Evolutionary conservation across 2,888 invertebrate species (phyloP).

Genomic region (Galeruca laticollis): DNA sequence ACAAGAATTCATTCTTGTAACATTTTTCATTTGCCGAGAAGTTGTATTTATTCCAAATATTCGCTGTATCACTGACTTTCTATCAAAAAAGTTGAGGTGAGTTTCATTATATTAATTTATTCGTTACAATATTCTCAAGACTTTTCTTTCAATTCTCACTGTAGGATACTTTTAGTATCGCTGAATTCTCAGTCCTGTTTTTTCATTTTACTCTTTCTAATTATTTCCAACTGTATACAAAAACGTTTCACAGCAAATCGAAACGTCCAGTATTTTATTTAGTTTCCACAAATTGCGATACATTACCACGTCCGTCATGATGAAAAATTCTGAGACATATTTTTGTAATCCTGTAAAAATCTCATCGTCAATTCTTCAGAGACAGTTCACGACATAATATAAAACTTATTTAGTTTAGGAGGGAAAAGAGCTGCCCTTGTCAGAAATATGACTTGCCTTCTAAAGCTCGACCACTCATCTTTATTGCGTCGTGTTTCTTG

Average conservation of each 20-base stretch:
- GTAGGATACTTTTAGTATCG: too few species aligned
- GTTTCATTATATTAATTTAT: too few species aligned
- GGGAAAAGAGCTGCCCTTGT: slow-evolving; percentile 43
- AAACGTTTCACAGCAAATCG: background rate
- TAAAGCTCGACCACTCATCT: slow-evolving; percentile 56
- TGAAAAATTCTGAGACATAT: slow-evolving; percentile 21
- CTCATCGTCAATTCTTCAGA: slow-evolving; percentile 30
- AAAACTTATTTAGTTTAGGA: slow-evolving; percentile 38
- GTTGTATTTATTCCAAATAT: too few species aligned
- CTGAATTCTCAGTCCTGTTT: too few species aligned
- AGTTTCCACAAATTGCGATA: background rate
- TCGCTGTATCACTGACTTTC: too few species aligned
- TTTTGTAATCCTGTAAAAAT: slow-evolving; percentile 21
- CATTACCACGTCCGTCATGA: slow-evolving; percentile 31
- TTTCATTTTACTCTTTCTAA: too few species aligned
- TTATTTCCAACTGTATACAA: background rate
- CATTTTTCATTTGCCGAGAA: too few species aligned
- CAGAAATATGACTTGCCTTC: slow-evolving; percentile 42
- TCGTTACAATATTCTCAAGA: too few species aligned
- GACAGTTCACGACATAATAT: slow-evolving; percentile 35
- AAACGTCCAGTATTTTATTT: background rate
- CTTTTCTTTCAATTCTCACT: too few species aligned
- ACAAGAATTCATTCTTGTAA: too few species aligned
- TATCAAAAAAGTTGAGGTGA: too few species aligned
- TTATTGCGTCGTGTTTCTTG: slow-evolving; percentile 62